A percentile compares a stretch with the other conserved stretches of the same genome.
These are phyloP conservation scores for Galerucella pusilla DNA, from an alignment of 2,888 invertebrate genomes.

Conservation along the genomic window DNA sequence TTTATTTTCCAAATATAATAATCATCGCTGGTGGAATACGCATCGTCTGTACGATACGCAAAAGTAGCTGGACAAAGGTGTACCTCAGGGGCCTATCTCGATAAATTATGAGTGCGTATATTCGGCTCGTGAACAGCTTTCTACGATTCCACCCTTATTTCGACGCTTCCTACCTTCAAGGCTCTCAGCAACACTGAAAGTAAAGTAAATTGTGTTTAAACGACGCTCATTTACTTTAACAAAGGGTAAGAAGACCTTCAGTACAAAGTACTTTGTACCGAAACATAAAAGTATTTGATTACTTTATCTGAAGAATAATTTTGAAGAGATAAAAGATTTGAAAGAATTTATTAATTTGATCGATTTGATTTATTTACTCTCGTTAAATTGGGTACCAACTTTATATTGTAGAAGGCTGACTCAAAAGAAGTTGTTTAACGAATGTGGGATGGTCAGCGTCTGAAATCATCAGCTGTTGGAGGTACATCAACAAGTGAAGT, in stretches of 20 bases:
- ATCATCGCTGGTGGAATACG: conserved; percentile 32
- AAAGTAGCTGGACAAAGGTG: conserved; percentile 45
- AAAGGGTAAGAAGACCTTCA: conserved; percentile 15
- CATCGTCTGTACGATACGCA: not conserved
- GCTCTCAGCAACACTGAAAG: conserved; percentile 37
- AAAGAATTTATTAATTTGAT: no score
- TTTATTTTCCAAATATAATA: not conserved
- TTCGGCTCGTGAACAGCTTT: conserved; percentile 29
- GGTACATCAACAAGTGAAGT: no score
- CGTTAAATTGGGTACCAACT: no score
- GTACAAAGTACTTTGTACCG: conserved; percentile 12
- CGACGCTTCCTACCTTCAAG: conserved; percentile 13
- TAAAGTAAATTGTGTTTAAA: conserved; percentile 48
- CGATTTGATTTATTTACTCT: no score
- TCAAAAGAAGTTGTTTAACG: no score
- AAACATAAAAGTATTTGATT: no score
- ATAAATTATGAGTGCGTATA: conserved; percentile 47
- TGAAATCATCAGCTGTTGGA: no score
- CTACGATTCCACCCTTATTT: conserved; percentile 27
- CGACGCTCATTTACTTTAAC: conserved; percentile 38
- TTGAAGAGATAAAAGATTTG: not conserved
- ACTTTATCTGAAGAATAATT: not conserved
- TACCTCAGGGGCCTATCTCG: conserved; percentile 51
- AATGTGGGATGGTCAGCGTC: no score
- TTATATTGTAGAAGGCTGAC: no score